Conservation (phyloP, 2,113 vertebrate species). For the Oostethus manadensis region DNA sequence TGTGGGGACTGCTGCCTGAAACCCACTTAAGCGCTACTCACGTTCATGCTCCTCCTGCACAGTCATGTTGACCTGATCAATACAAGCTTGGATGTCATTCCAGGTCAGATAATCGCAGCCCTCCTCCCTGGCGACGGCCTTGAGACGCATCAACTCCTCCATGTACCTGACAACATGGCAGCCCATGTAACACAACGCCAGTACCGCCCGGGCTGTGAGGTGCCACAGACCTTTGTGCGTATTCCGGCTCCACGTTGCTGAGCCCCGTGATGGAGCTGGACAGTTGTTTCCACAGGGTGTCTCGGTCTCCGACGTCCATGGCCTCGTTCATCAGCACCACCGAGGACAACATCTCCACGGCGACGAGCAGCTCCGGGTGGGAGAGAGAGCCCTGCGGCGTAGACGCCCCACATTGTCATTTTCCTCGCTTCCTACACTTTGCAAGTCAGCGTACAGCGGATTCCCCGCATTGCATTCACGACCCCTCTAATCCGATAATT, state of each 20-base stretch:
- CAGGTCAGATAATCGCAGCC: constrained; percentile 84
- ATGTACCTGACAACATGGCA: constrained; percentile 76
- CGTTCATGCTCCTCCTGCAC: constrained; percentile 92
- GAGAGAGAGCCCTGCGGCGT: constrained; percentile 79
- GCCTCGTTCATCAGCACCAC: constrained; percentile 94
- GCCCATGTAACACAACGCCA: background rate
- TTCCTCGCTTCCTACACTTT: background rate
- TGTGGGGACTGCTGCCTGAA: background rate
- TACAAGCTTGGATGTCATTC: constrained; percentile 96
- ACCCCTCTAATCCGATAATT: too few species aligned
- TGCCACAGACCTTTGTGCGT: constrained; percentile 80
- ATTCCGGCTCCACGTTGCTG: constrained; percentile 90
- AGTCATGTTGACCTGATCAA: constrained; percentile 85
- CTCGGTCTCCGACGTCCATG: constrained; percentile 81
- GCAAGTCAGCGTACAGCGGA: too few species aligned
- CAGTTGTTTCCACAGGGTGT: constrained; percentile 85
- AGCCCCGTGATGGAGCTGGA: constrained; percentile 87
- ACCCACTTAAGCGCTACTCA: constrained; percentile 32
- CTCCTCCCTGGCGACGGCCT: constrained; percentile 72
- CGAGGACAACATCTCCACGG: constrained; percentile 94
- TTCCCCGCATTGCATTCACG: too few species aligned
- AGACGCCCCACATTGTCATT: constrained; percentile 2
- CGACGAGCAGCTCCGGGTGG: constrained; percentile 88
- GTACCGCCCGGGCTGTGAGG: too few species aligned
- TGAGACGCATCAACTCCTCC: constrained; percentile 87